Conservation (phyloP, 2,888 invertebrate species). For the Epinotia demarniana region DNA sequence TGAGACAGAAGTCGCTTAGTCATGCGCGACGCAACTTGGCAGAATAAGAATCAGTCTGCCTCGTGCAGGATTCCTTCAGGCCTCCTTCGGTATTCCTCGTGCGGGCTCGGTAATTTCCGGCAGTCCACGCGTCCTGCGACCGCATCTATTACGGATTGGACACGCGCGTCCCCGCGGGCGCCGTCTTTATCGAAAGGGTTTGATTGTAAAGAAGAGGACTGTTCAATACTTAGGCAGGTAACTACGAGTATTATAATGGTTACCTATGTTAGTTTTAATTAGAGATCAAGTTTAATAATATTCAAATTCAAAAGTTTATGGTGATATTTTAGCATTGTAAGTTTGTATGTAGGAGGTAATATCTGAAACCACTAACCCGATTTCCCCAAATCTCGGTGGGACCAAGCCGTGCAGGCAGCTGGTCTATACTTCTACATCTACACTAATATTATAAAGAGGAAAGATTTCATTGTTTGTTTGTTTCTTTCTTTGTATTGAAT, state of each 20-base stretch:
- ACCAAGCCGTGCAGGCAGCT: too few species aligned
- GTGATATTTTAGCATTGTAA: too few species aligned
- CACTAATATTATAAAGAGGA: too few species aligned
- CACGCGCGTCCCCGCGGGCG: constrained; percentile 35
- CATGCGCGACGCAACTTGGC: too few species aligned
- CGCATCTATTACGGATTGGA: constrained; percentile 40
- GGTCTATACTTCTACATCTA: too few species aligned
- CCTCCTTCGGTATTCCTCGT: constrained; percentile 1
- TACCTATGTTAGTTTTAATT: background rate
- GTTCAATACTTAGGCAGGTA: background rate
- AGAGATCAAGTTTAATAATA: background rate
- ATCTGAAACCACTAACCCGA: too few species aligned
- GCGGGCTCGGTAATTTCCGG: background rate
- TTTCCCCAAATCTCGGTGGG: too few species aligned
- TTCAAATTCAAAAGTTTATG: too few species aligned
- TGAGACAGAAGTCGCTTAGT: too few species aligned
- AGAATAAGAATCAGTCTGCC: background rate
- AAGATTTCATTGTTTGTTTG: too few species aligned
- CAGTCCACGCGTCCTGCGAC: constrained; percentile 10
- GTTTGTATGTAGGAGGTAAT: too few species aligned
- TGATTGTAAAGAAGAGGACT: constrained; percentile 6
- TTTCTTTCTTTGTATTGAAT: too few species aligned
- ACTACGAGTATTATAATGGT: background rate
- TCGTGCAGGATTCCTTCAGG: constrained; percentile 3
- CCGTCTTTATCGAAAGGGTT: constrained; percentile 25